phyloP scores from a whole-genome alignment of 2,797 vertebrate species.

The Sus cebifrons region DNA sequence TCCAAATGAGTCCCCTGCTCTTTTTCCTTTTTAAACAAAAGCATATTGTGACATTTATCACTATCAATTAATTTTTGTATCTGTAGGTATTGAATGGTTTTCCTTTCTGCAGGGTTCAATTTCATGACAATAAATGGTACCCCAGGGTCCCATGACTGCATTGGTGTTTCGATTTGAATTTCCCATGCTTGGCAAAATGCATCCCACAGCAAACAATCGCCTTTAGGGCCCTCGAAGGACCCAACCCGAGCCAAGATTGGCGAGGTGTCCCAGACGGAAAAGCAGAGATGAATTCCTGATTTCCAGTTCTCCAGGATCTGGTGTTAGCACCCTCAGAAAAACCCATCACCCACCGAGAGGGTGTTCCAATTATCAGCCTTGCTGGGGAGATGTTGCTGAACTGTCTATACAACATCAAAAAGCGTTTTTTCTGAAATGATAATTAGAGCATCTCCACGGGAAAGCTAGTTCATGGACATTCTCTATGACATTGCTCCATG shows the following conservation, averaged over 20 bases:
- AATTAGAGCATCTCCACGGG: conserved; percentile 84
- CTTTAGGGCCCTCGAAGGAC: not conserved
- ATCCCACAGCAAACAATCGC: not conserved
- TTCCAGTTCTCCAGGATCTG: not conserved
- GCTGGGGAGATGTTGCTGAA: conserved; percentile 72
- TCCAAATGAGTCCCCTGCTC: not conserved
- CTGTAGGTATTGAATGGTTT: not conserved
- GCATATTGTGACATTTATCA: not conserved
- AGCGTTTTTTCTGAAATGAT: conserved; percentile 84
- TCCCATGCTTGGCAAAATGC: conserved; percentile 43
- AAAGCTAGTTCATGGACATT: conserved; percentile 81
- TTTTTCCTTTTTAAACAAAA: conserved; percentile 39
- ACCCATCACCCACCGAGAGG: conserved; percentile 37
- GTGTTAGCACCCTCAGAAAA: conserved; percentile 52
- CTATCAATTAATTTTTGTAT: not conserved
- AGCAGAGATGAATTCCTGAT: not conserved
- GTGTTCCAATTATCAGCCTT: conserved; percentile 75
- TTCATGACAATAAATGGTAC: not conserved
- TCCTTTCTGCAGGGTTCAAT: conserved; percentile 36
- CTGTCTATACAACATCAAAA: conserved; percentile 80
- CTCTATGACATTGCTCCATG: conserved; percentile 76
- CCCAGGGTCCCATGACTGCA: not conserved
- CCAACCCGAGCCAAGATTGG: fast-evolving
- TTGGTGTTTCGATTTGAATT: conserved; percentile 23
- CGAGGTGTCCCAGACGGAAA: not conserved